Base-by-base conservation (phyloP, 2,113 vertebrate genomes). In the Meleagris gallopavo region DNA sequence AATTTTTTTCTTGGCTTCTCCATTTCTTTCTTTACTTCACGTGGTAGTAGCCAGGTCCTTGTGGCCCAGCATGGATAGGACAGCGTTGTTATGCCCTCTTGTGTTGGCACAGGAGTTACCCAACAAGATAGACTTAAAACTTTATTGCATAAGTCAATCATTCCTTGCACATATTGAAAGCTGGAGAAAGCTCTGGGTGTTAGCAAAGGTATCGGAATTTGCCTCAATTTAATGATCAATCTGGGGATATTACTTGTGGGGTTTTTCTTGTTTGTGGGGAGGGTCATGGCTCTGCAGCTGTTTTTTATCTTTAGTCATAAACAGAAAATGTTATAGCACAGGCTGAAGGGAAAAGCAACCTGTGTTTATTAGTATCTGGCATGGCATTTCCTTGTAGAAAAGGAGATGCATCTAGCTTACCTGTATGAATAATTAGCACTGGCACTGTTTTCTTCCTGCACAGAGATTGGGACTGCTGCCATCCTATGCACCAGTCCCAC, bases 401-500 rank as follows among this genome's bases (percentile, higher is more conserved):
- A 84, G 69, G 64, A 89, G 64, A 34, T 52, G 40, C n/a, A 18
- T 78, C 9, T 46, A 24, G 48, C 40, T 94, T 62, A 96, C 96
- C 92, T 96, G 86, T 72, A 2, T 22, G 36, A 72, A 77, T 83
- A 95, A 80, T 71, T 75, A 86, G 27, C 57, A 69, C 62, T 82
- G 83, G 54, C 65, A 62, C 54, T 38, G 71, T 71, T 88, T 88
- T 90, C 45, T 41, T 76, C 71, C 75, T 19, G 69, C 92, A 73
- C 3, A 70, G 89, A 92, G 84, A n/a, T 1, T 95, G 94, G 93
- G 94, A 91, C 72, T 62, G 34, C 94, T 96, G 96, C 96, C 95
- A 97, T 92, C 34, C 96, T 96, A 78, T 97, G 97, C 93, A 91
- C 89, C 93, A 95, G 88, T 93, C 88, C 82, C 62, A 43, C 57